Conservation (phyloP, 2,888 invertebrate genomes). For the Dorcus parallelipipedus region DNA sequence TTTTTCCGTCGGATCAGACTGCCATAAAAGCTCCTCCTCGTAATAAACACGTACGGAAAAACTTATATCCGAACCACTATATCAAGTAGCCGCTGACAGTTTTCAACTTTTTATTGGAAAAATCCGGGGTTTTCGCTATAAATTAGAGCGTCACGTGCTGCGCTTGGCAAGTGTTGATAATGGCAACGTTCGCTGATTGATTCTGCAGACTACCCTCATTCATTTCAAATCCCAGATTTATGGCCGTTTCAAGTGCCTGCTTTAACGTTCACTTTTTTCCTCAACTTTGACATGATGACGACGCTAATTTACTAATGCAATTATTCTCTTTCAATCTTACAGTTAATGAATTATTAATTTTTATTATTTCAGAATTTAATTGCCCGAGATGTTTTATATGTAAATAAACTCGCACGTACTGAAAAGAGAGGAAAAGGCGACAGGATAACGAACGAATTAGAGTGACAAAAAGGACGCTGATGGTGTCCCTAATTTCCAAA, state of each 20-base stretch:
- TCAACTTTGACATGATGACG: no score
- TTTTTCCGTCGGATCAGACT: no score
- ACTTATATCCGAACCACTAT: background rate
- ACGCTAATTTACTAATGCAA: no score
- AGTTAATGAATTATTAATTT: no score
- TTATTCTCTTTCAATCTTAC: no score
- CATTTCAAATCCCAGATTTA: background rate
- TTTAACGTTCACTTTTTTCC: no score
- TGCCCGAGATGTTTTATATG: no score
- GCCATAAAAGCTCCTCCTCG: no score
- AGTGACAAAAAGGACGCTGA: background rate
- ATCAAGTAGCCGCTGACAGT: slow-evolving; percentile 2
- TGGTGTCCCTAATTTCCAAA: background rate
- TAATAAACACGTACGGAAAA: no score
- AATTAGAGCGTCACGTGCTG: slow-evolving; percentile 5
- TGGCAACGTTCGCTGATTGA: slow-evolving; percentile 5
- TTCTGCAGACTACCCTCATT: slow-evolving; percentile 1
- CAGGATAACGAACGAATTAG: background rate
- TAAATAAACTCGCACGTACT: no score
- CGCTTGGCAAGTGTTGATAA: slow-evolving; percentile 6
- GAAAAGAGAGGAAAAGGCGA: background rate
- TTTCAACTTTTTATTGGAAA: slow-evolving; percentile 7
- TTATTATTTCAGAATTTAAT: no score
- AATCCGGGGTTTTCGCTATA: slow-evolving; percentile 2
- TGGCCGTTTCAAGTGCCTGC: background rate